A percentile compares a stretch with the other conserved stretches of the same genome.
Evolutionary conservation across 2,888 invertebrate genomes (phyloP).

Genomic region (Fabriciana adippe): DNA sequence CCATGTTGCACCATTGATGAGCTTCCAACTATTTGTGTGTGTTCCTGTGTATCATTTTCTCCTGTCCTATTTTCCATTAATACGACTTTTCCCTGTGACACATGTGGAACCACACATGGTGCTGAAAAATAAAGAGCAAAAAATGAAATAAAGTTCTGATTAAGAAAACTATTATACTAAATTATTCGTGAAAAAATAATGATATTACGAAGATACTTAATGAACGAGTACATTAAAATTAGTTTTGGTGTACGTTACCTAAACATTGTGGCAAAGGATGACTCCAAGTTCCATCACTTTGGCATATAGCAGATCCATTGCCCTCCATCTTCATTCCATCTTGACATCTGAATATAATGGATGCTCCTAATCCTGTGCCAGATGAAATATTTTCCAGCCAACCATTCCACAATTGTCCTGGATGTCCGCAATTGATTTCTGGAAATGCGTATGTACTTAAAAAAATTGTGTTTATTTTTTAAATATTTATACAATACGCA

Average conservation of each 20-base stretch:
- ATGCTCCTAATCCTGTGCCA: conserved; percentile 95
- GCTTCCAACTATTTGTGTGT: conserved; percentile 75
- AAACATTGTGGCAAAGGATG: conserved; percentile 95
- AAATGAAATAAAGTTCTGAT: background rate
- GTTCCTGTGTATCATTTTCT: conserved; percentile 78
- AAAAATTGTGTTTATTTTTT: background rate
- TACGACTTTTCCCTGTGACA: conserved; percentile 89
- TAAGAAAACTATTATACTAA: background rate
- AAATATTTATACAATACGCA: background rate
- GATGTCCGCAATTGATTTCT: conserved; percentile 99
- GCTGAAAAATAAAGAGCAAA: conserved; percentile 78
- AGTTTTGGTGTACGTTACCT: conserved; percentile 76
- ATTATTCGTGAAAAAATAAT: no score
- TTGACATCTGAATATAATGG: conserved; percentile 95
- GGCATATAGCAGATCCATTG: conserved; percentile 94
- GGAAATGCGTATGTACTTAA: conserved; percentile 37
- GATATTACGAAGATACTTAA: background rate
- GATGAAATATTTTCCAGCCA: conserved; percentile 95
- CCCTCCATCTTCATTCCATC: conserved; percentile 96
- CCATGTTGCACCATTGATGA: conserved; percentile 80
- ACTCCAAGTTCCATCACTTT: conserved; percentile 97
- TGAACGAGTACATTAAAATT: background rate
- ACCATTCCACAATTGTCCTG: conserved; percentile 96
- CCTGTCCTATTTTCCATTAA: conserved; percentile 83
- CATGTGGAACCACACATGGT: conserved; percentile 96